Evolutionary conservation across 2,888 invertebrate genomes (phyloP).

Genomic region (Scaptomyza flava): DNA sequence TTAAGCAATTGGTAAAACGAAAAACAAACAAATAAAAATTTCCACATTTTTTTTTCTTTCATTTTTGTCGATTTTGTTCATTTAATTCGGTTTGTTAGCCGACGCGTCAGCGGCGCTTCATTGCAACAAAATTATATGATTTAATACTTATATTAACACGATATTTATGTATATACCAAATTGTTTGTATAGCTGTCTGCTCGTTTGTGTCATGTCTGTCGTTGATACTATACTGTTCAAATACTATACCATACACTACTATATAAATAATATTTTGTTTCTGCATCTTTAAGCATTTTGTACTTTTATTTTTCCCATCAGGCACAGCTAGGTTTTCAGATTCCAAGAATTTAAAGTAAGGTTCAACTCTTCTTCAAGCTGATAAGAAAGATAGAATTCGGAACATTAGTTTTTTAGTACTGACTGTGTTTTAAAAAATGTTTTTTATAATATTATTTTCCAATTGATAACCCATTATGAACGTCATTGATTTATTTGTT

Average conservation of each 20-base stretch:
- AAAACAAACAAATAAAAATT: constrained; percentile 49
- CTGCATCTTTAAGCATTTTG: constrained; percentile 36
- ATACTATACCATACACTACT: constrained; percentile 12
- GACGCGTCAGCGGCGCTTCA: constrained; percentile 62
- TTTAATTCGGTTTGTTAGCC: constrained; percentile 35
- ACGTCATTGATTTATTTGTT: constrained; percentile 5
- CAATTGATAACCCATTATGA: constrained; percentile 41
- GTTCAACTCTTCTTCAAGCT: constrained; percentile 25
- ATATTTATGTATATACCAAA: constrained; percentile 16
- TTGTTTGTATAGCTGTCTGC: constrained; percentile 24
- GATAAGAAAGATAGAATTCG: constrained; percentile 12
- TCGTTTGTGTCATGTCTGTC: constrained; percentile 38
- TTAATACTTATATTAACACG: constrained; percentile 46
- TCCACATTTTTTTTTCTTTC: constrained; percentile 40
- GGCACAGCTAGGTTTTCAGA: constrained; percentile 10
- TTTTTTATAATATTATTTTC: constrained; percentile 9
- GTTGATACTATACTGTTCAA: constrained; percentile 21
- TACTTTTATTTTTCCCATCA: constrained; percentile 1
- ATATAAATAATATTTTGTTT: constrained; percentile 15
- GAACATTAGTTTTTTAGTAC: neutral
- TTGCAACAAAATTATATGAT: constrained; percentile 59
- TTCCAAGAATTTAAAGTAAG: constrained; percentile 9
- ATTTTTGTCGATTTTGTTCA: constrained; percentile 11
- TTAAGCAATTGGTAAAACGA: constrained; percentile 16
- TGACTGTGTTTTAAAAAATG: too few species aligned